phyloP scores from a whole-genome alignment of 2,888 invertebrate species.

The Pyralis farinalis region DNA sequence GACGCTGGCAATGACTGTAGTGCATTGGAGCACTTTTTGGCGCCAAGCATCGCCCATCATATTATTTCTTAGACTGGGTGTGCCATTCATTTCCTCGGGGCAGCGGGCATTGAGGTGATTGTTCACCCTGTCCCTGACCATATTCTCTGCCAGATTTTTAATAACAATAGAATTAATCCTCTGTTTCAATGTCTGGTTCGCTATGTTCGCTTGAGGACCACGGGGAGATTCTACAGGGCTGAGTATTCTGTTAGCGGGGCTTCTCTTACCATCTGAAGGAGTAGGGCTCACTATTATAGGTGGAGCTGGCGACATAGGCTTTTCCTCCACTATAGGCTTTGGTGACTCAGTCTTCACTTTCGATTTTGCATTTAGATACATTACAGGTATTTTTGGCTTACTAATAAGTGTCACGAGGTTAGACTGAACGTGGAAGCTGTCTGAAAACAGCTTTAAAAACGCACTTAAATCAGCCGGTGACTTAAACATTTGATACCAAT shows the following conservation, averaged over 20 bases:
- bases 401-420: slow-evolving; percentile 93
- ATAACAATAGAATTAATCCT: slow-evolving; percentile 93
- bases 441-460: slow-evolving; percentile 95
- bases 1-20: slow-evolving; percentile 89
- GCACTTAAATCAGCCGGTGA: slow-evolving; percentile 94
- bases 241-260: slow-evolving; percentile 74
- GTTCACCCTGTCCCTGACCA: slow-evolving; percentile 75
- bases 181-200: slow-evolving; percentile 91
- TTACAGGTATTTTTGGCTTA: slow-evolving; percentile 85
- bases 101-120: slow-evolving; percentile 70
- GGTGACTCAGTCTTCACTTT: slow-evolving; percentile 75
- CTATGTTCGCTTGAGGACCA: slow-evolving; percentile 71
- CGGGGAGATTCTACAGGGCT: slow-evolving; percentile 76
- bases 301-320: slow-evolving; percentile 54
- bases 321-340: slow-evolving; percentile 68
- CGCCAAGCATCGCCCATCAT: slow-evolving; percentile 89
- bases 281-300: slow-evolving; percentile 64
- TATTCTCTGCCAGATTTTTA: slow-evolving; percentile 94
- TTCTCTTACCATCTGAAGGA: slow-evolving; percentile 66
- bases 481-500: slow-evolving; percentile 93
- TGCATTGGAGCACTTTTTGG: slow-evolving; percentile 89
- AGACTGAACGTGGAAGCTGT: slow-evolving; percentile 95
- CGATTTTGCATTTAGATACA: slow-evolving; percentile 75
- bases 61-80: slow-evolving; percentile 61
- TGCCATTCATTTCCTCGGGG: slow-evolving; percentile 65